Base-by-base conservation (phyloP, 2,797 vertebrate genomes). In the Echiichthys vipera region DNA sequence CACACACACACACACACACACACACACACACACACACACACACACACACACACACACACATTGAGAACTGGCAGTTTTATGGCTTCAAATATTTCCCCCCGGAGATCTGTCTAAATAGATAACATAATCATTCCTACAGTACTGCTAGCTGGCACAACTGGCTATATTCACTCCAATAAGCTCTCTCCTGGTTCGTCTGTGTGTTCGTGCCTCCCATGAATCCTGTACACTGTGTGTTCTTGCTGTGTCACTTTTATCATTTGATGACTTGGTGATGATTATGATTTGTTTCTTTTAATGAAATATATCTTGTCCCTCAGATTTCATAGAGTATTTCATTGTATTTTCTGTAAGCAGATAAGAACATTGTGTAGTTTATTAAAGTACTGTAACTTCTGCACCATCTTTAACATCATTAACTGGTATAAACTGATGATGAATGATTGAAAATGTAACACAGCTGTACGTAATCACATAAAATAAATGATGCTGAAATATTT, bases 61-160 rank as follows among this genome's bases (percentile, higher is more conserved):
- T 10, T 40, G 34, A 62, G 39, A 82, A 73, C 75, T 83, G 71
- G 65, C 75, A 84, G 69, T 90, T 90, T 92, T 83, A 89, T 88
- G 81, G 65, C 80, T 83, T 84, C 81, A 86, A 66, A 89, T 84
- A 86, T 82, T 87, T 72, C 67, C 84, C 78, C 77, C 80, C 18
- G 12, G 78, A 91, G 89, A 86, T 89, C 74, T 89, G 85, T 91
- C 87, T 77, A 81, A 89, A 90, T 67, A 87, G 80, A 90, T 84
- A 88, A 88, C 81, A 89, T 85, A 78, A 92, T 91, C 81, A 81
- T 81, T 82, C 53, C 55, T 76, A 81, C 82, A 83, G 71, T 73
- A 74, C 64, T 65, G 78, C 56, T 78, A 74, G 68, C 83, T 74
- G 76, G 56, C 66, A 87, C 61, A 78, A 84, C 64, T 75, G 67